Conservation (phyloP, 1,140 invertebrate genomes). For the Drosophila asahinai region DNA sequence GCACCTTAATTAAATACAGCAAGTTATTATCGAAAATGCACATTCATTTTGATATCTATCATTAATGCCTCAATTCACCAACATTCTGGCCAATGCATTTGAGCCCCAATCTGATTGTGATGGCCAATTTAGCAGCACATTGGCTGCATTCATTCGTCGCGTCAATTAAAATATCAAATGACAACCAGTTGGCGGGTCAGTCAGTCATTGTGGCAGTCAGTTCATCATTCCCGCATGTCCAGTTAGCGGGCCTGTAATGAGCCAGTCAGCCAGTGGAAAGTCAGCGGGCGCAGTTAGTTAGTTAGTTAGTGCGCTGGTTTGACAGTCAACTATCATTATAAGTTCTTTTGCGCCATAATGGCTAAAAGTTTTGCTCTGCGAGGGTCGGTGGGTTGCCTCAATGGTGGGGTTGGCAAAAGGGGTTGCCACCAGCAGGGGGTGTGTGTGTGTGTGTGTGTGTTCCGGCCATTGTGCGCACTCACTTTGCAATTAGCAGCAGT, state of each 20-base stretch:
- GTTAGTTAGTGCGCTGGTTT: conserved; percentile 64
- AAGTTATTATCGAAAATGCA: conserved; percentile 13
- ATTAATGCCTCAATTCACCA: conserved; percentile 30
- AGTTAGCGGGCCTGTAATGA: conserved; percentile 66
- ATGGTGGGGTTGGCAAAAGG: background rate
- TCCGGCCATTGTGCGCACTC: conserved; percentile 61
- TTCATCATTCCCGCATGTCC: conserved; percentile 49
- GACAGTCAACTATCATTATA: conserved; percentile 83
- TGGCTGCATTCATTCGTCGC: conserved; percentile 44
- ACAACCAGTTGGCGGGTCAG: conserved; percentile 28
- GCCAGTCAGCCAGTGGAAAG: conserved; percentile 53
- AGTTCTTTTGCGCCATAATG: conserved; percentile 78
- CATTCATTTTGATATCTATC: conserved; percentile 20
- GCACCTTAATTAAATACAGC: conserved; percentile 23
- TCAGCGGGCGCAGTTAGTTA: conserved; percentile 58
- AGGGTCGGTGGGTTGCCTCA: background rate
- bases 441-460: conserved; percentile 33
- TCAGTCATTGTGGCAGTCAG: conserved; percentile 24
- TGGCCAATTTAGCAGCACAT: conserved; percentile 52
- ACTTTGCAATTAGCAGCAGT: conserved; percentile 80
- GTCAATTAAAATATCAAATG: conserved; percentile 72
- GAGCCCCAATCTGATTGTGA: conserved; percentile 46
- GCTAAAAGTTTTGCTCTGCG: conserved; percentile 61
- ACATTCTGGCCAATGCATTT: conserved; percentile 38
- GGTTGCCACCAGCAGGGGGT: conserved; percentile 12